Base-by-base conservation (phyloP, 2,797 vertebrate genomes). In the Petrocephalus schoutedeni region DNA sequence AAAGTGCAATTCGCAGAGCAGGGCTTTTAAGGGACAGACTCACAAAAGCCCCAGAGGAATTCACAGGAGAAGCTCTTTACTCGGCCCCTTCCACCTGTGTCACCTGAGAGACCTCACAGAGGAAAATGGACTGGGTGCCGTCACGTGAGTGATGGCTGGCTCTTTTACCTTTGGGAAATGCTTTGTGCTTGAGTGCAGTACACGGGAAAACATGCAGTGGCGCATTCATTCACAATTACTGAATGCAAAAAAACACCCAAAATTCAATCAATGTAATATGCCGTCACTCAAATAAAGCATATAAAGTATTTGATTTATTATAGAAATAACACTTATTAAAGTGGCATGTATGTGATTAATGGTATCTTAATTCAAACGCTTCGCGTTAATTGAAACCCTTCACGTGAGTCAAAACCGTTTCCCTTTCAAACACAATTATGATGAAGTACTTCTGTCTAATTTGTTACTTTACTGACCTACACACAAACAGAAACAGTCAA, bases 11-110 rank as follows among this genome's bases (percentile, higher is more conserved):
- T 87, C 9, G 36, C 49, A 53, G 88, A 51, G 77, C 80, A 61
- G 85, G 28, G 88, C 86, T 87, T 89, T 89, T 89, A 89, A 71
- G 85, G 86, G 58, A 82, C 32, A 21, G 28, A 87, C 49, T 67
- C 58, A 58, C 49, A 64, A 12, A 71, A 53, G 45, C 67, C 74
- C 61, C 86, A n/a, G 12, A 77, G 80, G 88, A 87, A 84, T 49
- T 67, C 49, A 3, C 74, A 28, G 77, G 58, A 87, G 51, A 23
- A 45, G 21, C n/a, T 56, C 58, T 51, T 83, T 49, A n/a, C 36
- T 41, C 61, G 2, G 4, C 4, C 28, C 41, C 74, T 2, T 16
- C n/a, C 74, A 82, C 58, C 86, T 87, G 86, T 83, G 49, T 71
- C 51, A 67, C 51, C 51, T 41, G 36, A 77, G 19, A 28, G 56